Percentiles rank a stretch among this genome's conserved stretches.
Conservation (phyloP, 2,888 invertebrate genomes). For the Mechanitis messenoides region DNA sequence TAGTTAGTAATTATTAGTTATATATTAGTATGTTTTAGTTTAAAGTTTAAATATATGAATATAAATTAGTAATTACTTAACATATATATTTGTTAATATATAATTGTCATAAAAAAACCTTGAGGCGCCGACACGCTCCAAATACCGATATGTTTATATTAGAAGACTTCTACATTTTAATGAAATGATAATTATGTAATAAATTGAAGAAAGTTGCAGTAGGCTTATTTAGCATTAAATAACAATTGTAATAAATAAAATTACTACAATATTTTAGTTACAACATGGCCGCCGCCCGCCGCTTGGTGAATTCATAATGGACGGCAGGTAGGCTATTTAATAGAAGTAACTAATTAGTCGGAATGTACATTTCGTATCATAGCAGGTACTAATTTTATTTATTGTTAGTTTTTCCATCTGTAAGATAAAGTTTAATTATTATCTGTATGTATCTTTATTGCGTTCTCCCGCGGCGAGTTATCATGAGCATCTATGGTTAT, state of each 20-base stretch:
- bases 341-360: slow-evolving; percentile 21
- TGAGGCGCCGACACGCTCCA: no score
- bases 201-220: background rate
- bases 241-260: background rate
- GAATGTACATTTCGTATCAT: slow-evolving; percentile 20
- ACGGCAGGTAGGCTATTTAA: slow-evolving; percentile 5
- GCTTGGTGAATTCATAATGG: background rate
- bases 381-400: slow-evolving; percentile 33
- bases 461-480: slow-evolving; percentile 42
- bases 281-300: background rate
- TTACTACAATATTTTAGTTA: background rate
- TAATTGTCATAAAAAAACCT: background rate
- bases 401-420: slow-evolving; percentile 30
- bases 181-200: background rate
- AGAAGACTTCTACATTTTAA: background rate
- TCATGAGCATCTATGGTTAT: slow-evolving; percentile 32
- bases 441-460: slow-evolving; percentile 41
- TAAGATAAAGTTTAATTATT: slow-evolving; percentile 39
- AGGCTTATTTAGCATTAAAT: slow-evolving; percentile 1
- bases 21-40: no score
- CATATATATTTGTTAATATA: no score
- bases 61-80: no score
- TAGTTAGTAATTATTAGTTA: no score
- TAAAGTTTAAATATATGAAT: no score
- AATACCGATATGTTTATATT: background rate